A percentile compares a stretch with the other conserved stretches of the same genome.
phyloP scores from a whole-genome alignment of 2,888 invertebrate species.

The Byasa hedistus region DNA sequence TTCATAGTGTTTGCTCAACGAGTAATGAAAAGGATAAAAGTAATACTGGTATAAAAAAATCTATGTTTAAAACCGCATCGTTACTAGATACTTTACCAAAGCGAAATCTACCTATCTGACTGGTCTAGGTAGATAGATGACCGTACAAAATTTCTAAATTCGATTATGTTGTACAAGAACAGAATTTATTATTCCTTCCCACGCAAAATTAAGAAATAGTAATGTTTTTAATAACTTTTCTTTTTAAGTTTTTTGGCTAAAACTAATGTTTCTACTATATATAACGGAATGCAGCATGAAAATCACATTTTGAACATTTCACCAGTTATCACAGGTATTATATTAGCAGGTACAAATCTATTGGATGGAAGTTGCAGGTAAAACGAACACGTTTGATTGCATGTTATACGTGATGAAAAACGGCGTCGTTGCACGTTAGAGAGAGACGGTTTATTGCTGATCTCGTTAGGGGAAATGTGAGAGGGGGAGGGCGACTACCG shows the following conservation, averaged over 20 bases:
- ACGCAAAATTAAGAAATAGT: background rate
- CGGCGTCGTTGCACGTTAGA: conserved; percentile 30
- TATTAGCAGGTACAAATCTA: conserved; percentile 19
- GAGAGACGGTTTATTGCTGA: conserved; percentile 29
- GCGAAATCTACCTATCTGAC: no score
- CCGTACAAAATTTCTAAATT: no score
- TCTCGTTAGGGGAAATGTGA: conserved; percentile 18
- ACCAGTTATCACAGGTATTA: background rate
- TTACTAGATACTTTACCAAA: no score
- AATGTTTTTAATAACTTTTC: background rate
- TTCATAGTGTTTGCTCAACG: background rate
- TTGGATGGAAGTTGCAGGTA: conserved; percentile 37
- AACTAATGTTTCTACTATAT: background rate
- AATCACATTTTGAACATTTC: conserved; percentile 1
- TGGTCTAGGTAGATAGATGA: no score
- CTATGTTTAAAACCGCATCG: no score
- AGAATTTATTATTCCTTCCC: no score
- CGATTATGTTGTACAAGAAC: no score
- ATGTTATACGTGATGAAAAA: conserved; percentile 28
- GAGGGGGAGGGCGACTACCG: conserved; percentile 36
- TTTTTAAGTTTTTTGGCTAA: background rate
- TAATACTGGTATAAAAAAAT: no score
- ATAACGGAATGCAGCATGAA: background rate
- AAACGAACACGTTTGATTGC: conserved; percentile 40
- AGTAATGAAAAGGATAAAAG: no score